Evolutionary conservation across 2,797 vertebrate species (phyloP).

Genomic region (Knipowitschia caucasica): DNA sequence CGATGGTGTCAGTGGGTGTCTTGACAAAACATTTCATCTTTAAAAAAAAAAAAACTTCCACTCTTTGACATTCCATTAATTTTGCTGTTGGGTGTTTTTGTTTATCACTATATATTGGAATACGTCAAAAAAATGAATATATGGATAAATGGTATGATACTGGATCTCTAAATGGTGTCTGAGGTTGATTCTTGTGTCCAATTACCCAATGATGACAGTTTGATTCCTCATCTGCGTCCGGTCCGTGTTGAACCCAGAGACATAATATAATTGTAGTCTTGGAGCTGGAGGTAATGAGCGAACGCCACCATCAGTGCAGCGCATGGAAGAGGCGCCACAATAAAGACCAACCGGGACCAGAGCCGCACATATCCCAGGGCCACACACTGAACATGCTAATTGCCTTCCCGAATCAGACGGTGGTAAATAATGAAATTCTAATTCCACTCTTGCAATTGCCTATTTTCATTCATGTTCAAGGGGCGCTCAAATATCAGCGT

Average conservation of each 20-base stretch:
- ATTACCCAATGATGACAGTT: conserved; percentile 60
- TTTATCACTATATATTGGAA: too few relatives aligned
- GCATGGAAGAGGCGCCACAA: conserved; percentile 79
- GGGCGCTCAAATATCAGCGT: conserved; percentile 85
- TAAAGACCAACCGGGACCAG: conserved; percentile 72
- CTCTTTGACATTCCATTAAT: too few relatives aligned
- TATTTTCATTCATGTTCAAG: conserved; percentile 75
- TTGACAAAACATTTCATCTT: too few relatives aligned
- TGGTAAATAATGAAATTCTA: conserved; percentile 98
- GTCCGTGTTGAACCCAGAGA: conserved; percentile 85
- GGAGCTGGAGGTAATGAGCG: conserved; percentile 81
- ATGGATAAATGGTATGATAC: conserved; percentile 56
- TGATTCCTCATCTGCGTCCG: conserved; percentile 68
- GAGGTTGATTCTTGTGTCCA: conserved; percentile 74
- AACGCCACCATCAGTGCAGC: conserved; percentile 77
- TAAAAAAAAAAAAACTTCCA: too few relatives aligned
- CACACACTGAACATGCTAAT: conserved; percentile 91
- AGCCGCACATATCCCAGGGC: conserved; percentile 80
- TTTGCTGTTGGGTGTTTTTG: too few relatives aligned
- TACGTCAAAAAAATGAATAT: too few relatives aligned
- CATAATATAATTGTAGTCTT: conserved; percentile 83
- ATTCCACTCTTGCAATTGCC: conserved; percentile 82
- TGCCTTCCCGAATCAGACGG: conserved; percentile 82
- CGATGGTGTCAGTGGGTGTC: too few relatives aligned
- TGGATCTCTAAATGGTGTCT: conserved; percentile 84